Evolutionary conservation across 2,888 invertebrate species (phyloP), one percentile per base, ranked within the genome.

Genomic region (Selenia dentaria): DNA sequence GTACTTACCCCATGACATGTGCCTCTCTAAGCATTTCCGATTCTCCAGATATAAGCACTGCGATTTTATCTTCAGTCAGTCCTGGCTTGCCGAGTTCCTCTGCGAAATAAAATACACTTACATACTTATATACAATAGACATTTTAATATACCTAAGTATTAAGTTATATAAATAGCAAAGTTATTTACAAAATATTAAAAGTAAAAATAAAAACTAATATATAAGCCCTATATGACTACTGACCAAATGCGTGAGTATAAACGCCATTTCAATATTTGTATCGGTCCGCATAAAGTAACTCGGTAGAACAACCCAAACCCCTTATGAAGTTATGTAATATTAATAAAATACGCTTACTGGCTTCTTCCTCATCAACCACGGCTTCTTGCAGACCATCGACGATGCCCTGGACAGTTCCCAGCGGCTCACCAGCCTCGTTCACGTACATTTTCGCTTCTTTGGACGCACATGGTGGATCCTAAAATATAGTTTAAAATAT

Each of bases 11-110:
- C 70, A 94, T 87, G n/a, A 94, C 92, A 62, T 94, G 93, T 54
- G 94, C 93, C 46, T 94, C 94, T 56, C 93, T 84, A 3, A 94
- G 62, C 64, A 94, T 91, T 68, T 95, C 94, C 0, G 94, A 92
- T 67, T 94, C 94, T 14, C 94, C 94, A 0, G 94, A 92, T 51
- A 95, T 92, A 13, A 94, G 79, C 41, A 93, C 93, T 0, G 94
- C 94, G 34, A 95, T 94, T 74, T 93, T 93, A 43, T 94, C 92
- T 54, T 94, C 94, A 0, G 93, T 92, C 35, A 94, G 59, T 0
- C 87, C 86, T 0, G 88, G 81, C 25, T 83, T 87, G 0, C 86
- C 88, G 1, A 83, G 45, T 35, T 78, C 73, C 44, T 82, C 88
- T 88, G 70, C 0, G 62, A 64, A 49, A 2, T 6, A 24, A n/a